Base-by-base conservation (phyloP, 1,140 invertebrate species). In the Heliothis virescens region DNA sequence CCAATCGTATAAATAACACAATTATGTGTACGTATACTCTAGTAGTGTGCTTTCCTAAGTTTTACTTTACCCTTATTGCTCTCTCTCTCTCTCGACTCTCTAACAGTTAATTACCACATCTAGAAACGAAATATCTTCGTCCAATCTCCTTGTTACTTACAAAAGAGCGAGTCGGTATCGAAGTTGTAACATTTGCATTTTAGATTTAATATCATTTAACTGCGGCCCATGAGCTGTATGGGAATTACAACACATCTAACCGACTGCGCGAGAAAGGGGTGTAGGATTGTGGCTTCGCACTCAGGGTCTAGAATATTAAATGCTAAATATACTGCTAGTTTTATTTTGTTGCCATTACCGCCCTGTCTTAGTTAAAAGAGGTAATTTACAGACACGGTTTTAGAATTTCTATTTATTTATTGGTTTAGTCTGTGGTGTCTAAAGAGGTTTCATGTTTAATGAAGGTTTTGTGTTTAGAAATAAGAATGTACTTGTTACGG, bases 121-220 rank as follows among this genome's bases (percentile, higher is more conserved):
- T 29, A 81, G 77, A 1, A 11, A 47, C 21, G 13, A 7, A 53
- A 59, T 50, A 79, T 60, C 60, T 74, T 26, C 15, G 57, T 65
- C 52, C 15, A 50, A 41, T 62, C 80, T 77, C 76, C 62, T 79
- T 79, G 79, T 83, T 84, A 80, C 83, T 84, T 82, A 83, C 82
- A 83, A 75, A 85, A 74, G 85, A 82, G 60, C 74, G 47, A 53
- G 71, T 57, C 60, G 53, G 74, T 81, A 79, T 73, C 47, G 82
- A 82, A 74, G 79, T 73, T 79, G 75, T 80, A 62, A 80, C 79
- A 85, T 88, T 88, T 86, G 85, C 83, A 88, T 87, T 87, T 88
- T 84, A 88, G 83, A 88, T 88, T 88, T 88, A 85, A 85, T 84
- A 82, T 77, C 65, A 73, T 81, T 88, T 82, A 84, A 83, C 79